A percentile compares a stretch with the other conserved stretches of the same genome.
phyloP scores from a whole-genome alignment of 2,888 invertebrate species.

The Lagria hirta region DNA sequence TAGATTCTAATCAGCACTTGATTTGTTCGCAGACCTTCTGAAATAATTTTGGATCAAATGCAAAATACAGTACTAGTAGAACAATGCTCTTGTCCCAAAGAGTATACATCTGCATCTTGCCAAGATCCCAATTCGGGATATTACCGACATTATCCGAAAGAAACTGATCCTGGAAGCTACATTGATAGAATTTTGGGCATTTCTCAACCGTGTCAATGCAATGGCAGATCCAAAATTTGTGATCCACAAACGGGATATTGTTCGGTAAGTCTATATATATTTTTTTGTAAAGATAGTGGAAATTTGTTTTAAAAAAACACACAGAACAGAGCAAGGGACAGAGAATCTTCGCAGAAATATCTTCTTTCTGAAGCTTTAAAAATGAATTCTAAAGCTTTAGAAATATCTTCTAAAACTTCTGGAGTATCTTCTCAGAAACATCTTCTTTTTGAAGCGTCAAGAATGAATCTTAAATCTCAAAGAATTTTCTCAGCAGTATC shows the following conservation, averaged over 20 bases:
- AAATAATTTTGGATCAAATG: slow-evolving; percentile 82
- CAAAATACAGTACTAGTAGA: slow-evolving; percentile 78
- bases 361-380: too few species aligned
- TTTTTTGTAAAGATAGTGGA: too few species aligned
- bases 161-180: slow-evolving; percentile 64
- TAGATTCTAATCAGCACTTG: slow-evolving; percentile 1
- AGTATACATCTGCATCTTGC: slow-evolving; percentile 85
- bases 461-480: too few species aligned
- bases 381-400: too few species aligned
- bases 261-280: slow-evolving; percentile 58
- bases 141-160: slow-evolving; percentile 70
- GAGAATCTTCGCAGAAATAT: too few species aligned
- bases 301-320: too few species aligned
- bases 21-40: slow-evolving; percentile 59
- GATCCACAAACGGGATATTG: slow-evolving; percentile 84
- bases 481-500: too few species aligned
- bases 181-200: slow-evolving; percentile 76
- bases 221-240: slow-evolving; percentile 74
- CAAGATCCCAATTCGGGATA: slow-evolving; percentile 85
- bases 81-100: slow-evolving; percentile 78
- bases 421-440: too few species aligned
- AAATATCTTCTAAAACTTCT: too few species aligned
- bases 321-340: too few species aligned
- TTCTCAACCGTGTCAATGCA: slow-evolving; percentile 79
- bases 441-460: too few species aligned